Evolutionary conservation across 2,113 vertebrate genomes (phyloP).

Genomic region (Pantherophis guttatus): DNA sequence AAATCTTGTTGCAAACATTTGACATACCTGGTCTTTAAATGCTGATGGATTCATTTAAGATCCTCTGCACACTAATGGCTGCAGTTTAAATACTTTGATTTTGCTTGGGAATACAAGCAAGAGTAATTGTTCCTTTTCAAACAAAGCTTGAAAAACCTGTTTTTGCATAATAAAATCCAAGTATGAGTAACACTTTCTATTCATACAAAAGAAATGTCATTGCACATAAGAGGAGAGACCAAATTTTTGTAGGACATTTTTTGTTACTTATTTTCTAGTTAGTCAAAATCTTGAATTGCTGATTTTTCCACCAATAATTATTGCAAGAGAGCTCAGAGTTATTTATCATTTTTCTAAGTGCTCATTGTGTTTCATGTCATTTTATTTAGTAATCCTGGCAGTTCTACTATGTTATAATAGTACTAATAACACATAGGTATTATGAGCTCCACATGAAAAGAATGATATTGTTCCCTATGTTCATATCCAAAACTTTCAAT

Average conservation of each 20-base stretch:
- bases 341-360: background rate
- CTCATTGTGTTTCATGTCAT: background rate
- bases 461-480: background rate
- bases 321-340: background rate
- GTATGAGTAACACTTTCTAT: background rate
- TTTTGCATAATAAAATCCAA: background rate
- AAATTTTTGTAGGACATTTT: background rate
- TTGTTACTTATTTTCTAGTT: background rate
- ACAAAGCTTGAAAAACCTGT: background rate
- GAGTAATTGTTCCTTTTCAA: background rate
- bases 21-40: background rate
- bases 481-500: background rate
- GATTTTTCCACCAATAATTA: background rate
- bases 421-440: background rate
- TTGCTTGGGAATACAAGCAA: background rate
- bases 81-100: background rate
- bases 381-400: background rate
- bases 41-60: background rate
- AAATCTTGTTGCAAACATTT: background rate
- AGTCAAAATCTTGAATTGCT: background rate
- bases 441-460: background rate
- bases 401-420: background rate
- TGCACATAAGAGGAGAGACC: background rate
- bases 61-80: background rate
- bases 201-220: background rate